Base-by-base conservation (phyloP, 30 jellyfish, hydroid and myxozoan species). In the Hydractinia echinata region DNA sequence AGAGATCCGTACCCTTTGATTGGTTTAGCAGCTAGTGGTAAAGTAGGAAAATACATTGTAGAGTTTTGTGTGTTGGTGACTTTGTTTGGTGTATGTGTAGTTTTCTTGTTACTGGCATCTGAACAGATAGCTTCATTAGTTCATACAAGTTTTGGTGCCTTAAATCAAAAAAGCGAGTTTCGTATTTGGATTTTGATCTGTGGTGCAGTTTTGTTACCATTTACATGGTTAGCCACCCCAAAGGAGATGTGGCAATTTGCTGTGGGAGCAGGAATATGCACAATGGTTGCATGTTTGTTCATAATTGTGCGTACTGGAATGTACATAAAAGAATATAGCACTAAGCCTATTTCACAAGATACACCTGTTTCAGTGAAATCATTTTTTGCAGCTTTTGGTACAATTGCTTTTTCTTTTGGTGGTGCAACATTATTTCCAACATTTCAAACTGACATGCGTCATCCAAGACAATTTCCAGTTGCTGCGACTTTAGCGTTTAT, bases 1-100 rank as follows among this genome's bases (percentile, higher is more conserved):
- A 81, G 99, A 56, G 99, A 93, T 56, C 99, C 99, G 10, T 93
- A 93, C 85, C 95, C 99, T 5, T 58, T 92, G 61, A 93, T 93
- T 67, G 96, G 96, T 5, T 71, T 50, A 52, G 87, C 84, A 5
- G 80, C 96, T 48, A 67, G 49, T 67, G 99, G 99, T 11, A 86
- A 90, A 64, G 53, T 53, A n/a, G 99, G 95, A 50, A 77, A 84
- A 70, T 87, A 81, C 51, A 9, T 87, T 48, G 96, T 88, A 5
- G 99, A 88, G 71, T 10, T 81, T 30, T 88, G 96, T 78, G 79
- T 93, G 4, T 69, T 87, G 44, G 89, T 89, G 55, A 87, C 96
- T 4, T 79, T 93, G 74, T 73, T 84, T 50, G 96, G 96, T 50
- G 99, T 82, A n/a, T 79, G 95, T 67, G 86, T 79, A 20, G 99